Evolutionary conservation across 1,140 invertebrate species (phyloP).

Genomic region (Drepana arcuata): DNA sequence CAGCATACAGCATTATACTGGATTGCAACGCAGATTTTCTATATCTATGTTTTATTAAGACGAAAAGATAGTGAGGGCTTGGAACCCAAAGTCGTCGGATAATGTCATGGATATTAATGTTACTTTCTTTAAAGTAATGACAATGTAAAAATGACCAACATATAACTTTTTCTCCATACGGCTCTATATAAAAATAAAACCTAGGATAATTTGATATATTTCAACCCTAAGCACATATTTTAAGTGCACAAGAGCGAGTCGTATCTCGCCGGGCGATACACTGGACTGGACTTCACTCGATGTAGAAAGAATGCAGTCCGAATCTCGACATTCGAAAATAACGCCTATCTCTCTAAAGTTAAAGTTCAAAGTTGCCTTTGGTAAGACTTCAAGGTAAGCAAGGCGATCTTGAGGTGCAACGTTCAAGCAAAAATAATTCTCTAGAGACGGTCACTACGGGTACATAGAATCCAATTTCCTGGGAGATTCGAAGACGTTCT

Average conservation of each 20-base stretch:
- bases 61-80: too few species aligned
- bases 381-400: slow-evolving; percentile 5
- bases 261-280: slow-evolving; percentile 29
- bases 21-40: too few species aligned
- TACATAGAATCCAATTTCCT: slow-evolving; percentile 36
- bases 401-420: slow-evolving; percentile 7
- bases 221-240: slow-evolving; percentile 29
- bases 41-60: too few species aligned
- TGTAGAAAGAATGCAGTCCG: slow-evolving; percentile 16
- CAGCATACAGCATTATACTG: too few species aligned
- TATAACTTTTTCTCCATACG: too few species aligned
- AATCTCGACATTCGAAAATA: slow-evolving; percentile 11
- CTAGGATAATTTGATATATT: too few species aligned
- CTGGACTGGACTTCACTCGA: slow-evolving; percentile 22
- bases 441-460: slow-evolving; percentile 19
- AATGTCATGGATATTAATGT: too few species aligned
- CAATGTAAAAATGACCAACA: too few species aligned
- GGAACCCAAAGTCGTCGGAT: too few species aligned
- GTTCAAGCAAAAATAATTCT: slow-evolving; percentile 26
- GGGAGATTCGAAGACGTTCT: too few species aligned
- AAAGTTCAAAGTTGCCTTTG: slow-evolving; percentile 14
- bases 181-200: too few species aligned
- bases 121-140: too few species aligned
- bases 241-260: slow-evolving; percentile 29
- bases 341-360: slow-evolving; percentile 5